Conservation (phyloP, 2,113 vertebrate genomes). For the Marmota monax region DNA sequence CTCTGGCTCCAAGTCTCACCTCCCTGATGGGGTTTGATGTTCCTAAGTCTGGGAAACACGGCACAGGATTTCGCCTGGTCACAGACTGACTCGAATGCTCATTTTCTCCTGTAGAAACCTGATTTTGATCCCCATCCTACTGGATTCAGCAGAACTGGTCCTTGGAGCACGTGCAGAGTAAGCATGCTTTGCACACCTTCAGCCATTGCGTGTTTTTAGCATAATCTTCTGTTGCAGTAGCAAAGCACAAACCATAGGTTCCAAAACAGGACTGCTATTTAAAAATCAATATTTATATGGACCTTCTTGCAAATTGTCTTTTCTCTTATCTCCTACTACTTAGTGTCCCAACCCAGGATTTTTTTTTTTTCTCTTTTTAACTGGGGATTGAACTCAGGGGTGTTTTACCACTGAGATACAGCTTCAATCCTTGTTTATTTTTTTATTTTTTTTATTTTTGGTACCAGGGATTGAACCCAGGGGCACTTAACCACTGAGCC, state of each 20-base stretch:
- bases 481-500: too few relatives aligned
- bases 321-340: neutral
- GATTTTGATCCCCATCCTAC: neutral
- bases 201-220: neutral
- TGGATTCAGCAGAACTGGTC: neutral
- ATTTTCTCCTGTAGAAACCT: conserved; percentile 44
- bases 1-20: neutral
- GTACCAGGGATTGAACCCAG: too few relatives aligned
- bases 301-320: neutral
- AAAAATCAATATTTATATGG: neutral
- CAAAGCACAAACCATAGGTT: neutral
- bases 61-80: neutral
- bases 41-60: neutral
- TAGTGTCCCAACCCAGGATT: neutral
- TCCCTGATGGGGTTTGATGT: neutral
- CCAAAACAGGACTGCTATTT: neutral
- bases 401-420: too few relatives aligned
- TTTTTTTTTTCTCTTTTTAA: too few relatives aligned
- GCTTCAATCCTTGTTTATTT: too few relatives aligned
- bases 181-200: neutral
- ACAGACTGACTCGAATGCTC: neutral
- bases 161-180: neutral
- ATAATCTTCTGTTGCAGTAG: neutral
- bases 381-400: too few relatives aligned
- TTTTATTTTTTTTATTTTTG: too few relatives aligned